phyloP scores from a whole-genome alignment of 1,140 invertebrate species.

The Paramacrobiotus metropolitanus region DNA sequence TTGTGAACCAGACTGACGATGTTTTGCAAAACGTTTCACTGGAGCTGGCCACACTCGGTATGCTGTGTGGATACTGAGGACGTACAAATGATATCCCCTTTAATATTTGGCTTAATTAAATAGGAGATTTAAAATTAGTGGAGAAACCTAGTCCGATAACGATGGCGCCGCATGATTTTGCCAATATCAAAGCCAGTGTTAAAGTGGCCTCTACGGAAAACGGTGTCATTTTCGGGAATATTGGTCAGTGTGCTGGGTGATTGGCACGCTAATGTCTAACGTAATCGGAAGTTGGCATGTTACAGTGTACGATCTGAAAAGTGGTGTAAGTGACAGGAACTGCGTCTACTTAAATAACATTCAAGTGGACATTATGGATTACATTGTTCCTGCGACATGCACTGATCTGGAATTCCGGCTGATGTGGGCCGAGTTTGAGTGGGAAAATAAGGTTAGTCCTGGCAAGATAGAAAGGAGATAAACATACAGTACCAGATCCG shows the following conservation, averaged over 20 bases:
- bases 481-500: too few species aligned
- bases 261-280: neutral
- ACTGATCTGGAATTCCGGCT: constrained; percentile 82
- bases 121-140: constrained; percentile 79
- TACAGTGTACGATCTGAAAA: constrained; percentile 74
- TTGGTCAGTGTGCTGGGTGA: constrained; percentile 37
- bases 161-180: constrained; percentile 82
- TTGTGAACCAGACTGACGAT: constrained; percentile 90
- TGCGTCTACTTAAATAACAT: constrained; percentile 97
- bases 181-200: constrained; percentile 89
- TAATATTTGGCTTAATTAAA: constrained; percentile 9
- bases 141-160: constrained; percentile 88
- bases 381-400: constrained; percentile 88
- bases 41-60: constrained; percentile 76
- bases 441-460: constrained; percentile 91
- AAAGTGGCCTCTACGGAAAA: constrained; percentile 92
- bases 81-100: neutral
- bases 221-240: constrained; percentile 98
- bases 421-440: constrained; percentile 99
- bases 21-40: constrained; percentile 93
- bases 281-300: constrained; percentile 7
- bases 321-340: constrained; percentile 74
- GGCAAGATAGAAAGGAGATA: too few species aligned
- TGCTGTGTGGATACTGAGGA: neutral
- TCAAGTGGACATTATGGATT: constrained; percentile 99